A percentile compares a stretch with the other conserved stretches of the same genome.
Conservation (phyloP, 2,113 vertebrate genomes). For the Climacteris rufus region DNA sequence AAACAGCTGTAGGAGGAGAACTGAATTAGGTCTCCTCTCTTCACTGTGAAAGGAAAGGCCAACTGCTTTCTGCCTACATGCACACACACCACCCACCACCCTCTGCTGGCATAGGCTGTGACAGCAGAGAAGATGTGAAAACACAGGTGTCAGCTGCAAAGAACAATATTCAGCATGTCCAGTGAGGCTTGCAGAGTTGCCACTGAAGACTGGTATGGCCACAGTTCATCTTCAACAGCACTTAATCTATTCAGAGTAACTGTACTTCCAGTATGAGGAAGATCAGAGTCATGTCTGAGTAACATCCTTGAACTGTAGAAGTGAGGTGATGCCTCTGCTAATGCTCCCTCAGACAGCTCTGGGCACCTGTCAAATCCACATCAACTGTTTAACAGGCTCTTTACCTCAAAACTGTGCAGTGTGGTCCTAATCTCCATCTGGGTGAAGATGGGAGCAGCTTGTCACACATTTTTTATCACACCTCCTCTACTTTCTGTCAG, state of each 20-base stretch:
- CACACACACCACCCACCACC: neutral
- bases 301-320: neutral
- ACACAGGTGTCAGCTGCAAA: neutral
- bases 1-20: neutral
- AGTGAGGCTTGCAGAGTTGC: neutral
- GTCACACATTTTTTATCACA: neutral
- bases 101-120: neutral
- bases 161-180: neutral
- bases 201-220: neutral
- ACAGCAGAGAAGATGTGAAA: neutral
- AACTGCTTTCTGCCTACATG: neutral
- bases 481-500: neutral
- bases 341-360: neutral
- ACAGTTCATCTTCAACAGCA: neutral
- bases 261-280: neutral
- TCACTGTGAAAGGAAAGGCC: neutral
- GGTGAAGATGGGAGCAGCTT: neutral
- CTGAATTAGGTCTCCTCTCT: neutral
- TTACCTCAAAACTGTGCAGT: neutral
- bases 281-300: neutral
- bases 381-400: neutral
- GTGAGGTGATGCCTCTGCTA: neutral
- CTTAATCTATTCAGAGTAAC: neutral
- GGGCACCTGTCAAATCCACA: neutral
- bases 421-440: neutral